Percentiles rank a stretch among this genome's conserved stretches.
These are phyloP conservation scores for Oncorhynchus mykiss DNA, from an alignment of 2,113 vertebrate genomes.

Conservation along the genomic window DNA sequence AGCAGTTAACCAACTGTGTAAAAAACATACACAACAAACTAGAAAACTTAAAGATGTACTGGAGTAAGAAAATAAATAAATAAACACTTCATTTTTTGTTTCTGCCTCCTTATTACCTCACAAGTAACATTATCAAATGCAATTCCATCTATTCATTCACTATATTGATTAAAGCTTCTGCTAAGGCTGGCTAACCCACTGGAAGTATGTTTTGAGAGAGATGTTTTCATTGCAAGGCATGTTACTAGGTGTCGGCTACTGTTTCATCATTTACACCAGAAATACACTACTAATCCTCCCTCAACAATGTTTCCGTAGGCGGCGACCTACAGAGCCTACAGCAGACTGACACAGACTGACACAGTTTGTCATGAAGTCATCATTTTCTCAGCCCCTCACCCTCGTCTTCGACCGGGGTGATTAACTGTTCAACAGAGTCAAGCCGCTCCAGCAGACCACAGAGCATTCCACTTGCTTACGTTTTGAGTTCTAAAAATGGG, in stretches of 20 bases:
- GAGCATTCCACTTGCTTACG: slow-evolving; percentile 10
- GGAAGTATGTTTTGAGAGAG: not conserved
- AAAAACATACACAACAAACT: too few relatives aligned
- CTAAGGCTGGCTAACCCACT: not conserved
- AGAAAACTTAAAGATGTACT: too few relatives aligned
- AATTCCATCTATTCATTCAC: not conserved
- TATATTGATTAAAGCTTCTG: not conserved
- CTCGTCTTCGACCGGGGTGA: slow-evolving; percentile 23
- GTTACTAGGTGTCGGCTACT: slow-evolving; percentile 6
- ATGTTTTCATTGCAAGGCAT: not conserved
- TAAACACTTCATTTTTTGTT: too few relatives aligned
- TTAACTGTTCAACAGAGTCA: slow-evolving; percentile 56
- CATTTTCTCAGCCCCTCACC: slow-evolving; percentile 5
- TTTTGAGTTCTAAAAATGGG: slow-evolving; percentile 50
- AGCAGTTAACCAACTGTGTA: too few relatives aligned
- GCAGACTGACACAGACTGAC: slow-evolving; percentile 20
- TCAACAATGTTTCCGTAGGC: not conserved
- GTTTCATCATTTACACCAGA: slow-evolving; percentile 12
- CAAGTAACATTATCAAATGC: too few relatives aligned
- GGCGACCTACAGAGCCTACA: slow-evolving; percentile 25
- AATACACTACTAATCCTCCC: not conserved
- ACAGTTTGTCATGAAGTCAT: slow-evolving; percentile 21
- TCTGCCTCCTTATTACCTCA: too few relatives aligned
- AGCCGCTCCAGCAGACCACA: slow-evolving; percentile 46
- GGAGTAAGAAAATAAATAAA: too few relatives aligned